These are phyloP conservation scores for Mesocentrotus franciscanus DNA, from an alignment of 53 echinoderm and acorn worm genomes.

Conservation along the genomic window DNA sequence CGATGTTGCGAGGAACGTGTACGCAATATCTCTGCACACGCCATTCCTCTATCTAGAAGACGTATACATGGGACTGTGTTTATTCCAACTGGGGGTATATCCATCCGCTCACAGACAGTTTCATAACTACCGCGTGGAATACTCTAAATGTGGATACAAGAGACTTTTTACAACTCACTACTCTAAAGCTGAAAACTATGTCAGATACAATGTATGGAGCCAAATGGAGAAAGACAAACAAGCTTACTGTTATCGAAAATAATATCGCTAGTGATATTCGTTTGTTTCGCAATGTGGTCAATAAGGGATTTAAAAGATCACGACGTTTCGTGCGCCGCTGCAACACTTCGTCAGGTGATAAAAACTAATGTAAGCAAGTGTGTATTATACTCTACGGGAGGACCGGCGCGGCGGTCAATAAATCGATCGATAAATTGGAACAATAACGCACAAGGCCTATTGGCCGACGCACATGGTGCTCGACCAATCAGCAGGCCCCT, in stretches of 20 bases:
- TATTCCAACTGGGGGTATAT: conserved; percentile 52
- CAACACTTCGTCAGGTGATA: too few relatives aligned
- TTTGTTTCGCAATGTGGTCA: too few relatives aligned
- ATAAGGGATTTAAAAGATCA: too few relatives aligned
- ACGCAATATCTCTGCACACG: conserved; percentile 47
- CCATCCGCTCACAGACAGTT: conserved; percentile 62
- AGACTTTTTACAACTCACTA: conserved; percentile 32
- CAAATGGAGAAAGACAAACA: not conserved
- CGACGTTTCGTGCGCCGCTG: too few relatives aligned
- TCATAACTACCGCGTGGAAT: conserved; percentile 53
- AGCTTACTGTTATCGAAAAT: not conserved
- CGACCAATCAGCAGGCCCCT: too few relatives aligned
- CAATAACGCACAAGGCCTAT: too few relatives aligned
- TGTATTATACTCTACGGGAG: too few relatives aligned
- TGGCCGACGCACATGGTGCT: too few relatives aligned
- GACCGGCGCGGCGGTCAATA: too few relatives aligned
- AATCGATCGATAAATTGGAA: too few relatives aligned
- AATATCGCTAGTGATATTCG: too few relatives aligned
- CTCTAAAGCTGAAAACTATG: not conserved
- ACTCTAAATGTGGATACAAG: conserved; percentile 51
- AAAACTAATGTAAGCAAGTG: too few relatives aligned
- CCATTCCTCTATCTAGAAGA: conserved; percentile 71
- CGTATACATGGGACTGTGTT: conserved; percentile 65
- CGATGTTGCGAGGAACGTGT: conserved; percentile 59
- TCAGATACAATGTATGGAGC: conserved; percentile 14